Percentiles rank a stretch among this genome's conserved stretches.
These are phyloP conservation scores for Andrena fulva DNA, from an alignment of 2,888 invertebrate species.

Conservation along the genomic window DNA sequence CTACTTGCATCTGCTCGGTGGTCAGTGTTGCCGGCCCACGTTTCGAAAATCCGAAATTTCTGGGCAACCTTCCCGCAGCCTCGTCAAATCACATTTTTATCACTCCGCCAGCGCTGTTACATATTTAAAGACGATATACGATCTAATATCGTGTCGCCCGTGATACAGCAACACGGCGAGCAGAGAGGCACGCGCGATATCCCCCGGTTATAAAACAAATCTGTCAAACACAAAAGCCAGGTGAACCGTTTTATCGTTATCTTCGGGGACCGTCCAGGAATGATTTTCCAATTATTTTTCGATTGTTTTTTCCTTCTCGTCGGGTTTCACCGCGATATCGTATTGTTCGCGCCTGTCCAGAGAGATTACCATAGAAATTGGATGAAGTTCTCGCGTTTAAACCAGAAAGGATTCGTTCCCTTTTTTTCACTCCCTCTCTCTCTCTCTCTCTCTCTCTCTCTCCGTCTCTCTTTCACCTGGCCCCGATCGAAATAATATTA, in stretches of 20 bases:
- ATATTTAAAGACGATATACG: constrained; percentile 77
- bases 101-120: constrained; percentile 44
- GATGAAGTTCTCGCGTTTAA: constrained; percentile 44
- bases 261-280: constrained; percentile 8
- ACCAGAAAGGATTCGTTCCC: constrained; percentile 13
- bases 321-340: constrained; percentile 18
- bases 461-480: not conserved
- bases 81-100: constrained; percentile 25
- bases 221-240: constrained; percentile 42
- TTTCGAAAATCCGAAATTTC: too few species aligned
- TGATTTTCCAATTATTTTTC: constrained; percentile 50
- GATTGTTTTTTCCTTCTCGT: constrained; percentile 32
- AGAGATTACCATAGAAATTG: constrained; percentile 59
- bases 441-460: not conserved
- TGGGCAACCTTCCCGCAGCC: too few species aligned
- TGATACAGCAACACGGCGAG: constrained; percentile 56
- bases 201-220: constrained; percentile 58
- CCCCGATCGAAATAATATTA: constrained; percentile 21
- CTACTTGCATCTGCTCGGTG: too few species aligned
- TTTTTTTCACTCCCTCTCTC: too few species aligned
- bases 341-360: constrained; percentile 35
- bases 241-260: constrained; percentile 43
- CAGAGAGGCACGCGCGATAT: constrained; percentile 29
- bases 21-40: too few species aligned
- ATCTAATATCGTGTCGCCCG: constrained; percentile 79